phyloP scores from a whole-genome alignment of 1,140 invertebrate genomes.

The Coptotermes formosanus region DNA sequence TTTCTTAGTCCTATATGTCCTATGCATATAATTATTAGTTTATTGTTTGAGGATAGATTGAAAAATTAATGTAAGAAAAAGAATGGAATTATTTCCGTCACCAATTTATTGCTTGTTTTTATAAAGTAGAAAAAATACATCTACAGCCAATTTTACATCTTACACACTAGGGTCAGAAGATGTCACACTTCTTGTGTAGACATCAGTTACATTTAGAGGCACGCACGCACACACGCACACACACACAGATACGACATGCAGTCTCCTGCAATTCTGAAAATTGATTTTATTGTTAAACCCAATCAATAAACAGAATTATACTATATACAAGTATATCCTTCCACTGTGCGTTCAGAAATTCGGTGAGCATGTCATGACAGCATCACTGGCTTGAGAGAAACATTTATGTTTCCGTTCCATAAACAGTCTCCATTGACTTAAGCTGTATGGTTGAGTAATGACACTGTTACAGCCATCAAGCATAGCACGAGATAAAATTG shows the following conservation, averaged over 20 bases:
- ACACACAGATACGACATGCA: too few relatives aligned
- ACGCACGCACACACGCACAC: background rate
- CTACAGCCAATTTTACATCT: background rate
- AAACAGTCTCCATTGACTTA: background rate
- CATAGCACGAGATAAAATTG: background rate
- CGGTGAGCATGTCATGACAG: background rate
- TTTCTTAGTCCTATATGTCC: too few relatives aligned
- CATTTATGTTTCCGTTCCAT: too few relatives aligned
- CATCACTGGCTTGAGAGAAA: too few relatives aligned
- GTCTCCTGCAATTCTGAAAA: background rate
- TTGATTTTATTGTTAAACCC: background rate
- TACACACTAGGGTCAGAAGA: background rate
- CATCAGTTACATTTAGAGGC: background rate
- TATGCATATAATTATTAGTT: too few relatives aligned
- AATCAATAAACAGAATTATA: background rate
- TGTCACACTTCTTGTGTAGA: background rate
- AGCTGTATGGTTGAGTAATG: background rate
- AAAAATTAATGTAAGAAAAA: background rate
- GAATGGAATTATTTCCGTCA: background rate
- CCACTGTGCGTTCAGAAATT: background rate
- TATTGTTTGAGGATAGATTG: too few relatives aligned
- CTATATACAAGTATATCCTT: too few relatives aligned
- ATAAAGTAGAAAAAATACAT: conserved; percentile 22
- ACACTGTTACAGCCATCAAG: background rate
- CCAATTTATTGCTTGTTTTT: conserved; percentile 23